A percentile compares a stretch with the other conserved stretches of the same genome.
Conservation (phyloP, 2,113 vertebrate genomes). For the Todiramphus chloris region DNA sequence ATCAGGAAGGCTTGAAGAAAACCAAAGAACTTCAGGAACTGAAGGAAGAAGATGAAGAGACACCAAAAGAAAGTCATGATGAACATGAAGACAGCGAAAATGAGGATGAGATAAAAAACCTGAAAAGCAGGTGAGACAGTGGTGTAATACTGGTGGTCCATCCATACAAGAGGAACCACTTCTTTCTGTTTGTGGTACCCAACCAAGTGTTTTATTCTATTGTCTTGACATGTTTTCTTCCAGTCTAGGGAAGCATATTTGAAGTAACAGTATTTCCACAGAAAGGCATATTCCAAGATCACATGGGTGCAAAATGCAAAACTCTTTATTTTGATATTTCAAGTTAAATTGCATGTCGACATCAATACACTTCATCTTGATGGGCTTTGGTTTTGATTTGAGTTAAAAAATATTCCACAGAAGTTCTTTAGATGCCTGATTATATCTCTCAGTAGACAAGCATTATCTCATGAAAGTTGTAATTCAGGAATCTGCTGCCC, state of each 20-base stretch:
- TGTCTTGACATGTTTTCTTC: neutral
- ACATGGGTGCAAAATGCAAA: neutral
- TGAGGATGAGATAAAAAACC: conserved; percentile 67
- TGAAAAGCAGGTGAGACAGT: conserved; percentile 74
- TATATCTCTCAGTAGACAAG: neutral
- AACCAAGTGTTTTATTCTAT: neutral
- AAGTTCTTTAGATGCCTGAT: neutral
- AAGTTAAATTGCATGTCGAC: neutral
- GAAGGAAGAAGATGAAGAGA: conserved; percentile 79
- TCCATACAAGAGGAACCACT: neutral
- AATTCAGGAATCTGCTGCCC: neutral
- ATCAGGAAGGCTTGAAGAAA: conserved; percentile 82
- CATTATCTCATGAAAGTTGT: neutral
- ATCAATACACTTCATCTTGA: neutral
- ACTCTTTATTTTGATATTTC: neutral
- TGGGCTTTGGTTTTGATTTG: neutral
- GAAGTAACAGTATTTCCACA: neutral
- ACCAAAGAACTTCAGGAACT: conserved; percentile 75
- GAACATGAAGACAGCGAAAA: conserved; percentile 70
- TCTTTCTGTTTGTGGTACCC: neutral
- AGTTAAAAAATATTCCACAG: neutral
- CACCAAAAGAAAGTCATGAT: conserved; percentile 61
- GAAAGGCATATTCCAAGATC: neutral
- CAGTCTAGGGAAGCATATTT: neutral
- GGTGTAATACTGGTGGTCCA: neutral